phyloP scores from a whole-genome alignment of 2,888 invertebrate genomes.

The Galerucella pusilla region DNA sequence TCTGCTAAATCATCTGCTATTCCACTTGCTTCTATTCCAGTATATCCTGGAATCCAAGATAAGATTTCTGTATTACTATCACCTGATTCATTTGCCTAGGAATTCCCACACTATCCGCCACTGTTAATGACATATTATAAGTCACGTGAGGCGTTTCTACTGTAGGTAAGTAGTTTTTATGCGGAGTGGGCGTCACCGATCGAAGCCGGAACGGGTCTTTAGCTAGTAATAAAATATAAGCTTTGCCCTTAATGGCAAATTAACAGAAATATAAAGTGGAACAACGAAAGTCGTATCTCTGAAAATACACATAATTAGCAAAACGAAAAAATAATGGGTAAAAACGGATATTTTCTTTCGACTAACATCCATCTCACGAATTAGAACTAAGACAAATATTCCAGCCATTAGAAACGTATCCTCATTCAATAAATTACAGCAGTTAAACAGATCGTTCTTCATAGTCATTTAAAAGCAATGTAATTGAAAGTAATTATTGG shows the following conservation, averaged over 20 bases:
- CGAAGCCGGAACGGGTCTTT: too few relatives aligned
- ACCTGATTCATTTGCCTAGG: too few relatives aligned
- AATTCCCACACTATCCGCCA: too few relatives aligned
- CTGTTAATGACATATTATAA: too few relatives aligned
- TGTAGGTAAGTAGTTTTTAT: too few relatives aligned
- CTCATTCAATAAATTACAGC: constrained; percentile 11
- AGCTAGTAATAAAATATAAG: too few relatives aligned
- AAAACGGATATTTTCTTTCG: background rate
- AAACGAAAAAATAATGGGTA: background rate
- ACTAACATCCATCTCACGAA: constrained; percentile 15
- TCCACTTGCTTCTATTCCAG: too few relatives aligned
- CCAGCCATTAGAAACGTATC: constrained; percentile 11
- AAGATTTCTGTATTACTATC: too few relatives aligned
- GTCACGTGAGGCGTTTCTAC: too few relatives aligned
- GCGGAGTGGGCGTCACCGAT: too few relatives aligned
- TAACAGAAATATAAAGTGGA: background rate
- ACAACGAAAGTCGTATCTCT: background rate
- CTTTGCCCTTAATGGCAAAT: background rate
- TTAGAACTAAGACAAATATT: background rate
- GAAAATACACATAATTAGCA: background rate
- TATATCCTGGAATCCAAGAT: too few relatives aligned
- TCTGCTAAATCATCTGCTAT: too few relatives aligned
- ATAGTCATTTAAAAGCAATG: background rate
- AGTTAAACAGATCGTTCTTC: constrained; percentile 15
- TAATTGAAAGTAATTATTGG: background rate